A percentile compares a stretch with the other conserved stretches of the same genome.
Conservation (phyloP, 1,140 invertebrate species). For the Teleogryllus occipitalis region DNA sequence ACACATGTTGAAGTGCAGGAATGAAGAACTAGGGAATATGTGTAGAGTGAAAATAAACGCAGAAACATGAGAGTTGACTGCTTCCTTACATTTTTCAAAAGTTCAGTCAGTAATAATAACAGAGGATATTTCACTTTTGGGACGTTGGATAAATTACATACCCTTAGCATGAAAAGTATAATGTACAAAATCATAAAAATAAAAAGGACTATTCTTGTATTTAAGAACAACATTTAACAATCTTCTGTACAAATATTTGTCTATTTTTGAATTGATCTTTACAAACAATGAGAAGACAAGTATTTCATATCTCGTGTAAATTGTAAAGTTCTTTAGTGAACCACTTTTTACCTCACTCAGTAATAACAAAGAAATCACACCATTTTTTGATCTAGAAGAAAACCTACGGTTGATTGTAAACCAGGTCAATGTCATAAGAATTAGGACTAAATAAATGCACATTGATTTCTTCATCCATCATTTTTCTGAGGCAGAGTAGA, state of each 20-base stretch:
- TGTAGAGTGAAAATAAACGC: background rate
- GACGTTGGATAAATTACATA: background rate
- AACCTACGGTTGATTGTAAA: too few species aligned
- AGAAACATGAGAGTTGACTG: background rate
- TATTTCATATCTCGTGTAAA: background rate
- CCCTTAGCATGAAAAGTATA: background rate
- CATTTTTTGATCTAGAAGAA: too few species aligned
- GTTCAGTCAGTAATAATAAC: background rate
- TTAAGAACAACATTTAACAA: conserved; percentile 6
- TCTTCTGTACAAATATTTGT: background rate
- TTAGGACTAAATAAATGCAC: too few species aligned
- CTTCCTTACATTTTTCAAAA: background rate
- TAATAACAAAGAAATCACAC: background rate
- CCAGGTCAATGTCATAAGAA: too few species aligned
- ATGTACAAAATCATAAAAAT: conserved; percentile 6
- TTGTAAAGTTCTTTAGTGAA: background rate
- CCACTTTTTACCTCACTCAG: background rate
- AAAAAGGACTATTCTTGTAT: background rate
- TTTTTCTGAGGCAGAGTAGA: too few species aligned
- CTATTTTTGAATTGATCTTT: background rate
- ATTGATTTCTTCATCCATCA: too few species aligned
- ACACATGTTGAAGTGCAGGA: background rate
- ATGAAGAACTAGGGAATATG: background rate
- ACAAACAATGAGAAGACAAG: conserved; percentile 1
- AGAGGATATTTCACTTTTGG: background rate